A percentile compares a stretch with the other conserved stretches of the same genome.
phyloP scores from a whole-genome alignment of 2,113 vertebrate species.

The Chaenocephalus aceratus region DNA sequence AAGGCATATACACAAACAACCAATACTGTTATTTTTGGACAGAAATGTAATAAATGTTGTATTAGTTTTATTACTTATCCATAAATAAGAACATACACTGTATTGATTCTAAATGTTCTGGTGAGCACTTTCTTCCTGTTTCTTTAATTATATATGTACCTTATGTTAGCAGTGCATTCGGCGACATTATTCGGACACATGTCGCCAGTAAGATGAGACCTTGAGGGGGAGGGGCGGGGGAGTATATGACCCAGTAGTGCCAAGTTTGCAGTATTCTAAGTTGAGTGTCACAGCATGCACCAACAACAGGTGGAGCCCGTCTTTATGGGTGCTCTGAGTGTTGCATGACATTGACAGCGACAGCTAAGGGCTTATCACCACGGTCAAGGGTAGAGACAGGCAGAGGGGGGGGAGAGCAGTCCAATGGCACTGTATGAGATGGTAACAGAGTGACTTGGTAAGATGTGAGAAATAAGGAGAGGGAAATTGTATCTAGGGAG shows the following conservation, averaged over 20 bases:
- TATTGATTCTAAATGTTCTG: conserved; percentile 29
- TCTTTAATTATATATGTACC: conserved; percentile 22
- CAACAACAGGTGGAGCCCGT: conserved; percentile 70
- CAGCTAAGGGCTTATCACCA: conserved; percentile 54
- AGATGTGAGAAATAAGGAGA: neutral
- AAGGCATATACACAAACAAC: neutral
- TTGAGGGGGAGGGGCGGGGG: conserved; percentile 4
- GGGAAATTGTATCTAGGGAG: neutral
- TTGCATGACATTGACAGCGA: conserved; percentile 66
- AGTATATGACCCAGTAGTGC: conserved; percentile 51
- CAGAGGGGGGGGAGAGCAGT: conserved; percentile 17
- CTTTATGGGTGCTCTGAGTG: conserved; percentile 57
- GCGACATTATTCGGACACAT: conserved; percentile 59
- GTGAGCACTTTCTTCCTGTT: conserved; percentile 6
- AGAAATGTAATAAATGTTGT: neutral
- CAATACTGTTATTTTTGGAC: too few species aligned
- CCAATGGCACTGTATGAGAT: conserved; percentile 29
- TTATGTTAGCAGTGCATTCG: conserved; percentile 45
- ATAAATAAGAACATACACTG: neutral
- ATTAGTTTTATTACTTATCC: neutral
- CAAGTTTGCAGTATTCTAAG: conserved; percentile 73
- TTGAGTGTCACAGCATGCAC: conserved; percentile 66
- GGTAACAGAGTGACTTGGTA: neutral
- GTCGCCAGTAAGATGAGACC: conserved; percentile 57
- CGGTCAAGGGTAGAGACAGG: conserved; percentile 27